Evolutionary conservation across 64 coral and sea anemone genomes (phyloP).

Genomic region (Catalaphyllia jardinei): DNA sequence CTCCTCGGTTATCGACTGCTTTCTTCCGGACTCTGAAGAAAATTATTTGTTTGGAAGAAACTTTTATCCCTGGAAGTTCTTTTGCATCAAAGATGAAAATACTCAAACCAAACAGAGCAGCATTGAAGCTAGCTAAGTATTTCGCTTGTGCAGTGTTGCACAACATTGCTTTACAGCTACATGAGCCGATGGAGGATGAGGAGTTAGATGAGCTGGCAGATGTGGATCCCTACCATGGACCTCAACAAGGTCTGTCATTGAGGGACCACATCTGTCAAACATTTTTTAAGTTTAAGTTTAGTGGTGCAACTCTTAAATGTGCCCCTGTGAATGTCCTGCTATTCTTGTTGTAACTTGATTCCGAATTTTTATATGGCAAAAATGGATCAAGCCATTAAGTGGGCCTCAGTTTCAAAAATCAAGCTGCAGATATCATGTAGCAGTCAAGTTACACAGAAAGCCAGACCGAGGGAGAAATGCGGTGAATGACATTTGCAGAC

Average conservation of each 20-base stretch:
- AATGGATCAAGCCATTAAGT: background rate
- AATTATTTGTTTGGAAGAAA: no score
- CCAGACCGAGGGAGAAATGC: no score
- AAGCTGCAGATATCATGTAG: no score
- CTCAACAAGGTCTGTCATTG: slow-evolving; percentile 28
- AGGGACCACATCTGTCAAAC: slow-evolving; percentile 45
- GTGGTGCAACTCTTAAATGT: no score
- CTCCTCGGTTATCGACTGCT: no score
- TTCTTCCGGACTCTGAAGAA: no score
- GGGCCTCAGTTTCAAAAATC: background rate
- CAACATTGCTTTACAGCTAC: slow-evolving; percentile 1
- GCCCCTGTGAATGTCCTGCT: background rate
- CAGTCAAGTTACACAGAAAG: no score
- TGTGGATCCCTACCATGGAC: slow-evolving; percentile 18
- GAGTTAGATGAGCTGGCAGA: slow-evolving; percentile 42
- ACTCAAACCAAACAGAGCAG: no score
- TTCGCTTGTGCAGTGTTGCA: background rate
- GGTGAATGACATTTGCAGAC: no score
- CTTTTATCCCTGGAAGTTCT: no score
- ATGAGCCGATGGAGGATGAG: slow-evolving; percentile 21
- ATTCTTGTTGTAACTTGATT: background rate
- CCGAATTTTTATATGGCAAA: background rate
- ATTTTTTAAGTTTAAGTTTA: background rate
- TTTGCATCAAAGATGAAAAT: no score
- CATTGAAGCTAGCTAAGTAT: no score